Conservation (phyloP, 2,888 invertebrate species). For the Oeneis ivallda region DNA sequence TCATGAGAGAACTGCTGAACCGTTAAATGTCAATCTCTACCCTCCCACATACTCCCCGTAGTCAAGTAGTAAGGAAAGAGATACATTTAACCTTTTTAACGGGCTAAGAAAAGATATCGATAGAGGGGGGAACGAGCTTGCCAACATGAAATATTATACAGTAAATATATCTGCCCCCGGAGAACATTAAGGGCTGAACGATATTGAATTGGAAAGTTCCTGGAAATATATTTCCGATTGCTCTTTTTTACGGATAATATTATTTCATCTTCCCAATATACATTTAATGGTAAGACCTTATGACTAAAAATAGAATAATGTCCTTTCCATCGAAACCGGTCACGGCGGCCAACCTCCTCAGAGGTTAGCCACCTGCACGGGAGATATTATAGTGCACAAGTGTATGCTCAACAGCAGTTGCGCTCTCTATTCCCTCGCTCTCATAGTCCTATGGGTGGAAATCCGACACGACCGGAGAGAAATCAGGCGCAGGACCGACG, state of each 20-base stretch:
- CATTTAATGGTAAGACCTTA: background rate
- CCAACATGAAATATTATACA: constrained; percentile 22
- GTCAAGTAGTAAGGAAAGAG: background rate
- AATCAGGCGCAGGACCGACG: no score
- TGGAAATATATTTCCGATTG: constrained; percentile 7
- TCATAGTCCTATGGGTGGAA: no score
- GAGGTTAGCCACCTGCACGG: no score
- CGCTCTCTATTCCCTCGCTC: no score
- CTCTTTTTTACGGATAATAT: constrained; percentile 12
- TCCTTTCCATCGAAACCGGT: no score
- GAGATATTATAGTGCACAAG: no score
- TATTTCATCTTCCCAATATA: background rate
- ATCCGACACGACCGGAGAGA: no score
- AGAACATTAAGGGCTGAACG: constrained; percentile 20
- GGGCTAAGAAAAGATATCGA: constrained; percentile 8
- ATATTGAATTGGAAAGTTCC: constrained; percentile 21
- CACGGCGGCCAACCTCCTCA: no score
- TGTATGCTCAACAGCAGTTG: no score
- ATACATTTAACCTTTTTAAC: constrained; percentile 19
- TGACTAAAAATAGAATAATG: background rate
- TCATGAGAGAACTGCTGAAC: no score
- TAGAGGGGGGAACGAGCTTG: background rate
- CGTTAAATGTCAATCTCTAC: no score
- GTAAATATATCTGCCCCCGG: constrained; percentile 19
- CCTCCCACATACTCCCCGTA: no score